Evolutionary conservation across 2,888 invertebrate species (phyloP), one percentile per base, ranked within the genome.

Genomic region (Drosophila stalkeri): DNA sequence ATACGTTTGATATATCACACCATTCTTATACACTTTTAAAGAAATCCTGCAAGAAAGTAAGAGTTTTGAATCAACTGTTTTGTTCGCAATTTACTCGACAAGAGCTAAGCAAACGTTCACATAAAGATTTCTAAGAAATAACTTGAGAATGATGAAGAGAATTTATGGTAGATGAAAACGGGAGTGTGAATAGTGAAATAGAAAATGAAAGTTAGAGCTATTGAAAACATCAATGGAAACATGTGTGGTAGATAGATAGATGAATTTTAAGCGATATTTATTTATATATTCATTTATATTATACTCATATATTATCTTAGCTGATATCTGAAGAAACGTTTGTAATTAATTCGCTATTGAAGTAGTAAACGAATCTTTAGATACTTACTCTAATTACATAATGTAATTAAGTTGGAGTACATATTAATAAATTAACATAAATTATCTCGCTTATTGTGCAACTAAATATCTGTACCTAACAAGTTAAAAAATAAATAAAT

Each of bases 21-120:
- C 23, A 47, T 51, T 54, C 33, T 43, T 39, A 47, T 62, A 55
- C 66, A 62, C 72, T 80, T 8, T 65, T 3, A 8, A 39, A 57
- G 31, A 43, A 46, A 12, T 27, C 20, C 16, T 16, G 2, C 16
- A 9, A 3, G 18, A 33, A 20, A 35, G 18, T 20, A 4, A 51
- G 51, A 18, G 18, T 20, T 7, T 14, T 20, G 33, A 18, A 33
- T 20, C 51, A 35, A 20, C 18, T 18, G 51, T 33, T 51, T 33
- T 33, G 18, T 33, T 18, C 18, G 33, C 18, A 51, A 33, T 18
- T 18, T 33, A 51, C n/a, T 33, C 18, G n/a, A 49, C 49, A 49
- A 49, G 18, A 12, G 7, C 33, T 33, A 3, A 18, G 14, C 6
- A n/a, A 51, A 6, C 7, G 12, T 2, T 33, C 6, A 18, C 18